Evolutionary conservation across 2,797 vertebrate species (phyloP).

Genomic region (Coccyzus lansbergi): DNA sequence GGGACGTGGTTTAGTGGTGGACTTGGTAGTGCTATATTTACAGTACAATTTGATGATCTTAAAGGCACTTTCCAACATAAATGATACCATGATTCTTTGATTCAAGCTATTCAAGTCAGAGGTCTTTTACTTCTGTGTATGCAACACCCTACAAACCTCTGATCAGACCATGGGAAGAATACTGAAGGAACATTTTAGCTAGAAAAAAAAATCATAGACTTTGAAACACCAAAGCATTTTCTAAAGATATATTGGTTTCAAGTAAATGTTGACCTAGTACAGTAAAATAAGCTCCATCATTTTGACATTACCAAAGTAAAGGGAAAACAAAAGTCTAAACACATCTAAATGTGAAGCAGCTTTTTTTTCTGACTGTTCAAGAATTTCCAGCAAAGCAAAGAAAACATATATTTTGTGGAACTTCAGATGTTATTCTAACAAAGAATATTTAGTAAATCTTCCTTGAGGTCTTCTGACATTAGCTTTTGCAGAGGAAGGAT

Average conservation of each 20-base stretch:
- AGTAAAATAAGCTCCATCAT: neutral
- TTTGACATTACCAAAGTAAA: neutral
- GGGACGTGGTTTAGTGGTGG: too few species aligned
- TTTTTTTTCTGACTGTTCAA: neutral
- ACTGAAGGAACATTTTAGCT: neutral
- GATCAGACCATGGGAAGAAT: neutral
- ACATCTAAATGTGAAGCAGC: neutral
- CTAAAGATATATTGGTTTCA: neutral
- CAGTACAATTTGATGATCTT: too few species aligned
- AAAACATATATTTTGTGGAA: neutral
- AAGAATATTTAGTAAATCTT: neutral
- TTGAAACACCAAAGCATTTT: neutral
- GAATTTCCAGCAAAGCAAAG: neutral
- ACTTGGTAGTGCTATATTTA: too few species aligned
- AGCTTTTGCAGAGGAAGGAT: neutral
- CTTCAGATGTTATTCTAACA: neutral
- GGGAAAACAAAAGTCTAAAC: neutral
- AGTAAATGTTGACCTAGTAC: neutral
- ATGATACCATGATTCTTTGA: too few species aligned
- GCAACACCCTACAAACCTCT: neutral
- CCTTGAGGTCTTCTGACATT: neutral
- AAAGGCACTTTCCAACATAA: too few species aligned
- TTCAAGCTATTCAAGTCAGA: neutral
- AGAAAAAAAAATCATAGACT: neutral
- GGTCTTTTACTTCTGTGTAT: neutral